A percentile compares a stretch with the other conserved stretches of the same genome.
phyloP scores from a whole-genome alignment of 2,113 vertebrate genomes.

The Entomyzon cyanotis region DNA sequence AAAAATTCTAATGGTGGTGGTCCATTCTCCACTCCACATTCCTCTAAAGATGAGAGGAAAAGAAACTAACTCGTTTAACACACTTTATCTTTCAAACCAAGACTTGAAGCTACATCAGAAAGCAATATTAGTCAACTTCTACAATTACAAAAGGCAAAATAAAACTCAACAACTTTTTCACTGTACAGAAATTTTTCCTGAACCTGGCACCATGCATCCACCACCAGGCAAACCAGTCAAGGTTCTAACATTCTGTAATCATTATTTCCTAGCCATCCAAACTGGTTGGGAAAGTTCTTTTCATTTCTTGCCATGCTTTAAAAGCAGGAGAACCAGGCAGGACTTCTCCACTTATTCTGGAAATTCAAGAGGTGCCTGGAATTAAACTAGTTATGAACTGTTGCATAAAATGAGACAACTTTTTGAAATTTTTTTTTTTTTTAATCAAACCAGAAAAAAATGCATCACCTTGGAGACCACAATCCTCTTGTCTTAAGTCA shows the following conservation, averaged over 20 bases:
- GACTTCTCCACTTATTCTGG: not conserved
- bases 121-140: not conserved
- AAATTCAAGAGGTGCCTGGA: not conserved
- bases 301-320: not conserved
- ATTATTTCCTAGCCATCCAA: not conserved
- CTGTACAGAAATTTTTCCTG: not conserved
- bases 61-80: not conserved
- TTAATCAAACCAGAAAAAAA: not conserved
- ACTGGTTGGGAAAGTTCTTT: not conserved
- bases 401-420: not conserved
- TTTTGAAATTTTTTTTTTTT: not conserved
- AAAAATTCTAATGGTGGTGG: not conserved
- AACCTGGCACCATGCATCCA: accelerated
- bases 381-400: not conserved
- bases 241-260: not conserved
- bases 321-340: not conserved
- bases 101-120: not conserved
- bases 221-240: not conserved
- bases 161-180: not conserved
- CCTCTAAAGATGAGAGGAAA: not conserved
- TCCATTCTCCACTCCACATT: not conserved
- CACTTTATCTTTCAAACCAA: not conserved
- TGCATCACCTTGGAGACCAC: not conserved
- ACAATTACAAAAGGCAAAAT: not conserved
- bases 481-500: not conserved